A percentile compares a stretch with the other conserved stretches of the same genome.
Evolutionary conservation across 1,140 invertebrate species (phyloP).

Genomic region (Eriosoma lanigerum): DNA sequence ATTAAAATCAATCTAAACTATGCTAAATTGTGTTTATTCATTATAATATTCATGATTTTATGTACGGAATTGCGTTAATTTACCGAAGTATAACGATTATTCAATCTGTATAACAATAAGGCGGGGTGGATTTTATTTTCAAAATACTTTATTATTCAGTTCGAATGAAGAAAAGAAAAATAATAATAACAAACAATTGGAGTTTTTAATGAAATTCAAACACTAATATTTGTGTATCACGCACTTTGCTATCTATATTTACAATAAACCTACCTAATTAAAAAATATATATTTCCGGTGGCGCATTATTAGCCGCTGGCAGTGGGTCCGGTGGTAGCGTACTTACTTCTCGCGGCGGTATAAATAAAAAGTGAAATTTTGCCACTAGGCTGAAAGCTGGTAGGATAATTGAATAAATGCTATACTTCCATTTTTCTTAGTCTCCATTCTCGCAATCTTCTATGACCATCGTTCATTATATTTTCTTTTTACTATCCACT

Average conservation of each 20-base stretch:
- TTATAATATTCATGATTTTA: too few relatives aligned
- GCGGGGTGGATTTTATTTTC: too few relatives aligned
- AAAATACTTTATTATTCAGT: too few relatives aligned
- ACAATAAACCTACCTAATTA: conserved; percentile 12
- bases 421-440: conserved; percentile 28
- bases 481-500: not conserved
- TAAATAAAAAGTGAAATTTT: conserved; percentile 7
- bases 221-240: not conserved
- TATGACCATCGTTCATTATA: conserved; percentile 27
- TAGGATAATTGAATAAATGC: conserved; percentile 17
- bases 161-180: not conserved
- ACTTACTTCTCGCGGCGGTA: not conserved
- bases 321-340: not conserved
- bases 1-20: too few relatives aligned
- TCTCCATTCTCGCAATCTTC: not conserved
- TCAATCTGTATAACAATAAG: too few relatives aligned
- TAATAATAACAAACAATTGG: not conserved
- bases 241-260: not conserved
- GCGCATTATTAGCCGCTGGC: not conserved
- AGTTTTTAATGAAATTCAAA: conserved; percentile 17
- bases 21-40: too few relatives aligned
- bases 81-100: too few relatives aligned
- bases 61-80: too few relatives aligned
- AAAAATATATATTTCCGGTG: conserved; percentile 33
- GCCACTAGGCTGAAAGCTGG: not conserved